Evolutionary conservation across 2,113 vertebrate species (phyloP), one percentile per base, ranked within the genome.

Genomic region (Chlorocebus sabaeus): DNA sequence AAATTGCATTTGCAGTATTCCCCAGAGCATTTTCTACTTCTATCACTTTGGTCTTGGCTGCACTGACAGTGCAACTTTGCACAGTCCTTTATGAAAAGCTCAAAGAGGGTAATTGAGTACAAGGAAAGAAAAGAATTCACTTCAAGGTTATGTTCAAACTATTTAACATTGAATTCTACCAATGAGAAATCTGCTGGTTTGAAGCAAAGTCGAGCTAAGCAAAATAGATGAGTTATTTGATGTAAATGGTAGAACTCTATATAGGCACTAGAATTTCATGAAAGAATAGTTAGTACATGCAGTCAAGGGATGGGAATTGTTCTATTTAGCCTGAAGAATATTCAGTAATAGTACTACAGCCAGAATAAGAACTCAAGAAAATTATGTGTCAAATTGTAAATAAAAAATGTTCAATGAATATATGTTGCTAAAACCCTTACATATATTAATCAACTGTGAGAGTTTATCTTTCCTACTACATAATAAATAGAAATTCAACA

Each of bases 91-190:
- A 93, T 96, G 90, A 96, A 97, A 98, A 97, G 78, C 94, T 93
- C 81, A 81, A 70, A 92, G 55, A 96, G 50, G 52, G 90, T 89
- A 97, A 97, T 75, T 97, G 92, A 98, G 90, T 96, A 96, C 84
- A 97, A 97, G 94, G 38, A 75, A 85, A 96, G 64, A 85, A 93
- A 95, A 95, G 38, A 96, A 96, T 97, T 96, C 88, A 97, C 59
- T 97, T 96, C 97, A 97, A 98, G 90, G 90, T 96, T 97, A 96
- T 86, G 73, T 90, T 97, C 79, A 84, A 89, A 89, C 86, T 96
- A 78, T 92, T 98, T 97, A 97, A 90, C 81, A 96, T 22, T 96
- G 95, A 95, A 93, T 96, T 93, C 43, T 7, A 90, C 84, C 90
- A 95, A 35, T 89, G 80, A 88, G 48, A 82, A 96, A 43, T 85